phyloP scores from a whole-genome alignment of 2,888 invertebrate genomes.

The Lomographa bimaculata region DNA sequence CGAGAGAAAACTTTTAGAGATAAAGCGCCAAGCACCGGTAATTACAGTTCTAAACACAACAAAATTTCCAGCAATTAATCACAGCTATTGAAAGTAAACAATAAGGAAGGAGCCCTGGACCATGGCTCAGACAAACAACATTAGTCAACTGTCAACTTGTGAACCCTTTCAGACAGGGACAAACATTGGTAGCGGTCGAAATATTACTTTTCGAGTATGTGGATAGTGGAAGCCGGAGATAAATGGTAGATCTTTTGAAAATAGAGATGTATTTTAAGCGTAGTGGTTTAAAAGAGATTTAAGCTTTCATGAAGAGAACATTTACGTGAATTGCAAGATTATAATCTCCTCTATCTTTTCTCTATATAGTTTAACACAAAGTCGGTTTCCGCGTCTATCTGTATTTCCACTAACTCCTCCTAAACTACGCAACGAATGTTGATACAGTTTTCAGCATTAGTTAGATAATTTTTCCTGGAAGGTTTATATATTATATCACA shows the following conservation, averaged over 20 bases:
- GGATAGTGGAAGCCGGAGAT: conserved; percentile 32
- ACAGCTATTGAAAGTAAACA: conserved; percentile 65
- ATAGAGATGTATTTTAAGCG: conserved; percentile 2
- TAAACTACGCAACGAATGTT: no score
- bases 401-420: no score
- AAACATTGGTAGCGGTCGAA: conserved; percentile 46
- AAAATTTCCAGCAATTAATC: conserved; percentile 48
- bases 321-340: no score
- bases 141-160: conserved; percentile 63
- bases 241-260: conserved; percentile 18
- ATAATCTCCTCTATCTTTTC: no score
- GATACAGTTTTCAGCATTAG: no score
- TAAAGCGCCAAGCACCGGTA: conserved; percentile 9
- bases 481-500: no score
- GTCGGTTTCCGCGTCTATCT: no score
- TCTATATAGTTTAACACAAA: no score
- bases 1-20: no score
- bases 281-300: not conserved
- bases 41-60: conserved; percentile 29
- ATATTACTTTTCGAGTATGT: conserved; percentile 31
- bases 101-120: conserved; percentile 48
- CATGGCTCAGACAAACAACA: conserved; percentile 57
- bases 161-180: conserved; percentile 55
- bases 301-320: no score
- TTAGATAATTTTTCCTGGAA: no score